Evolutionary conservation across 2,888 invertebrate genomes (phyloP).

Genomic region (Lasioglossum vierecki): DNA sequence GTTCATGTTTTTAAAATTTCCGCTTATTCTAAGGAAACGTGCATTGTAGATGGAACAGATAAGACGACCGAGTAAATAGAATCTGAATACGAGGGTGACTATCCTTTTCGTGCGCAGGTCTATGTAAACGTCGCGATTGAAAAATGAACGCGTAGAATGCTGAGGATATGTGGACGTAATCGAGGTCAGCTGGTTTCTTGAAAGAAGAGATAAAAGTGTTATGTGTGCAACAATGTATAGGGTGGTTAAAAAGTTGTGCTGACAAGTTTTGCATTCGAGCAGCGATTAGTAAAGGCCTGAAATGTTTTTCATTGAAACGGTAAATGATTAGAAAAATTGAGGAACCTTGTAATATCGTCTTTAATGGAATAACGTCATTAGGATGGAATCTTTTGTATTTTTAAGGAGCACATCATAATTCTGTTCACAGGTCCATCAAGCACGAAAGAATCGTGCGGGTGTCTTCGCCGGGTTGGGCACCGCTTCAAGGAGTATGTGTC

Average conservation of each 20-base stretch:
- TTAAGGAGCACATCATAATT: not conserved
- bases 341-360: too few relatives aligned
- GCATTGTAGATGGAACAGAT: not conserved
- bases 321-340: too few relatives aligned
- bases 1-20: not conserved
- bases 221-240: not conserved
- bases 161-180: not conserved
- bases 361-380: too few relatives aligned
- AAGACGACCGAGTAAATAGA: not conserved
- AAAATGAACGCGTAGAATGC: not conserved
- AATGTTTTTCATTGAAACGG: not conserved
- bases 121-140: not conserved
- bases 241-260: not conserved
- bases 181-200: slow-evolving; percentile 6
- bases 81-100: slow-evolving; percentile 1
- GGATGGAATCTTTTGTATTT: too few relatives aligned
- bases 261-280: not conserved
- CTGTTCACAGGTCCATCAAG: slow-evolving; percentile 1
- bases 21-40: not conserved
- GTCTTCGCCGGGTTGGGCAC: slow-evolving; percentile 76
- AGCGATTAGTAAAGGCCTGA: not conserved
- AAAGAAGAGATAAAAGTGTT: not conserved
- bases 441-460: slow-evolving; percentile 3
- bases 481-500: slow-evolving; percentile 79
- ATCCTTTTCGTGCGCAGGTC: slow-evolving; percentile 5